phyloP scores from a whole-genome alignment of 2,113 vertebrate species.

The Alexandromys fortis region DNA sequence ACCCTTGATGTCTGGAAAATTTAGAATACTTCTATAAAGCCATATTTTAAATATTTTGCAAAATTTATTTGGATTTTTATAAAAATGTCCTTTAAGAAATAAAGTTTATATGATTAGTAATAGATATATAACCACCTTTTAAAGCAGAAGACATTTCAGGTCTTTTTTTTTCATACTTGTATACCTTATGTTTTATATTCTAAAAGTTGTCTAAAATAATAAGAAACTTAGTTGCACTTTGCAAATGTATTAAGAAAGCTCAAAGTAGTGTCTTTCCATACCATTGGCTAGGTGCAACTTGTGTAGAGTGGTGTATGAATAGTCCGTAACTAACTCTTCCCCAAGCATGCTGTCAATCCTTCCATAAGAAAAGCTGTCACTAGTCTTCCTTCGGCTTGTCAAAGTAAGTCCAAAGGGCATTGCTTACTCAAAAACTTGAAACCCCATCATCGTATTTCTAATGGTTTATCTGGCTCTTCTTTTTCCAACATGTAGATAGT shows the following conservation, averaged over 20 bases:
- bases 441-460: neutral
- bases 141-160: constrained; percentile 13
- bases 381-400: constrained; percentile 42
- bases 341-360: neutral
- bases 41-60: neutral
- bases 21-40: neutral
- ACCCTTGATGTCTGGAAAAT: neutral
- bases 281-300: neutral
- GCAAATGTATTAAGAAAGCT: neutral
- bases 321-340: neutral
- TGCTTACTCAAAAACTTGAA: constrained; percentile 52
- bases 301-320: neutral
- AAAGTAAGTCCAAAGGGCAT: constrained; percentile 53
- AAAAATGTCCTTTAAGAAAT: neutral
- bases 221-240: neutral
- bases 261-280: neutral
- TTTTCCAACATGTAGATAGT: constrained; percentile 37
- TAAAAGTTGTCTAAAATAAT: neutral
- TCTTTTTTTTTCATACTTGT: neutral
- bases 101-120: neutral
- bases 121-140: neutral
- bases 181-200: neutral
- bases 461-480: constrained; percentile 35
- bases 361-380: neutral
- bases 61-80: neutral